Percentiles rank a stretch among this genome's conserved stretches.
Conservation (phyloP, 2,797 vertebrate genomes). For the Rhynchotus rufescens region DNA sequence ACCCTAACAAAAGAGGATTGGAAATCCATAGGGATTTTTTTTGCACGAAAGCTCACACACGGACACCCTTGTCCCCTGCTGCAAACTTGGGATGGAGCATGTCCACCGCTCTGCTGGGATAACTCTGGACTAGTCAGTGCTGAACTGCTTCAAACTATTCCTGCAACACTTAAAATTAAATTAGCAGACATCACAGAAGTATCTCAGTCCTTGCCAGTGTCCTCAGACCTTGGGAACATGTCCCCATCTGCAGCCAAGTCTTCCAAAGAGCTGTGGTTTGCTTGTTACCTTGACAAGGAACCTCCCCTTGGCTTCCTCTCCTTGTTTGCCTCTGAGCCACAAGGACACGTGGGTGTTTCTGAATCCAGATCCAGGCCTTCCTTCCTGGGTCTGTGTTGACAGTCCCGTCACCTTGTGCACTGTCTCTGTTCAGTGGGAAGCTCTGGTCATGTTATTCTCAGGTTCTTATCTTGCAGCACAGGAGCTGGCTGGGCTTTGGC, state of each 20-base stretch:
- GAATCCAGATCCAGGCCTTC: not conserved
- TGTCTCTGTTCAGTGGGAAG: not conserved
- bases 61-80: not conserved
- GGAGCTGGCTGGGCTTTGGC: not conserved
- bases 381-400: rapidly evolving
- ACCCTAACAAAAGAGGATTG: not conserved
- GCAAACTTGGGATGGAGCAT: not conserved
- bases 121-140: no score
- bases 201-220: not conserved
- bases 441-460: not conserved
- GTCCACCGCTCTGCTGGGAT: not conserved
- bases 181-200: not conserved
- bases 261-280: not conserved
- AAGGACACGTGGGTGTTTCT: not conserved
- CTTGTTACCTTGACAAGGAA: not conserved
- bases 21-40: not conserved
- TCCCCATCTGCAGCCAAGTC: not conserved
- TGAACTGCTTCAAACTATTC: not conserved
- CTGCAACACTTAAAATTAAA: not conserved
- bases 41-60: rapidly evolving
- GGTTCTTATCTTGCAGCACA: not conserved
- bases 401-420: not conserved
- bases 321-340: not conserved
- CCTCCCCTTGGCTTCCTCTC: not conserved
- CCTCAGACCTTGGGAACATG: not conserved